Evolutionary conservation across 1,140 invertebrate species (phyloP), one percentile per base, ranked within the genome.

Genomic region (Ostrea edulis): DNA sequence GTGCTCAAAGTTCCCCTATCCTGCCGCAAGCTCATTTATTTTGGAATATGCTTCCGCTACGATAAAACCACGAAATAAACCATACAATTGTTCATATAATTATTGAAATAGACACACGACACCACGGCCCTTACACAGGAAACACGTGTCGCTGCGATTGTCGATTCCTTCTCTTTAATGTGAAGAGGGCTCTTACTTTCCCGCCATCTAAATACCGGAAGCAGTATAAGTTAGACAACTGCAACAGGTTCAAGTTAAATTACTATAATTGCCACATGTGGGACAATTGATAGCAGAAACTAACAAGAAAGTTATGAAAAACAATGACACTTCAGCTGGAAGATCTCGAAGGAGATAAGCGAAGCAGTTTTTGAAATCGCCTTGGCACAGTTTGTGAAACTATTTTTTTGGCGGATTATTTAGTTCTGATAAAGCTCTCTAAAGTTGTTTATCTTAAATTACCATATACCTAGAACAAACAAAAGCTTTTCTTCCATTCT

Each of bases 81-180:
- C 82, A 44, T 55, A 65, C 68, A 85, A 86, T 89, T 84, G 82
- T 52, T 82, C 85, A 65, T 77, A 85, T 87, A 87, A 87, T 89
- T 84, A 58, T 81, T 71, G 12, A 82, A 82, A 58, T 65, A 25
- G 88, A 84, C 88, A 89, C 88, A 87, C 88, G 88, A 89, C 86
- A 89, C 88, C 88, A 71, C 65, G 77, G 29, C 77, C 83, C 65
- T 87, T 71, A 17, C 83, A 14, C 81, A 82, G 88, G 88, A 89
- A 89, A 85, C 88, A 86, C 88, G 88, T 89, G 88, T 87, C 88
- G 82, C 35, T 62, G 55, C 86, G 88, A 89, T 89, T 89, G 85
- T 71, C 35, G 82, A 85, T 89, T 83, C 83, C 82, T 77, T 77
- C 86, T 84, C 44, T 83, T 83, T 83, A 83, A 83, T 83, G 82